A percentile compares a stretch with the other conserved stretches of the same genome.
Conservation (phyloP, 2,797 vertebrate species). For the Microhierax caerulescens region DNA sequence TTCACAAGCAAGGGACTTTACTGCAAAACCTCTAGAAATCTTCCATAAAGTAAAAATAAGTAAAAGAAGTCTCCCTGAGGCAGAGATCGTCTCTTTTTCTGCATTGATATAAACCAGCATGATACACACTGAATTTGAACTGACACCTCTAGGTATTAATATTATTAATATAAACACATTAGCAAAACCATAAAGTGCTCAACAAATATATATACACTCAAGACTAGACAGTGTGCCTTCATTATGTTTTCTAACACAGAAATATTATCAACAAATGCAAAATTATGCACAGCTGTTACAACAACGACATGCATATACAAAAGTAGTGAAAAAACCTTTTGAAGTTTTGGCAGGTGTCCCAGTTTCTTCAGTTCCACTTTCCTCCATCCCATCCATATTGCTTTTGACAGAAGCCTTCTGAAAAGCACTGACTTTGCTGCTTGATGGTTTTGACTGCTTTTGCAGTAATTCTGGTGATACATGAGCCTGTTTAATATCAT, state of each 20-base stretch:
- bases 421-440: not conserved
- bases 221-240: not conserved
- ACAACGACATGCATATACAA: not conserved
- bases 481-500: constrained; percentile 34
- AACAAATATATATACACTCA: not conserved
- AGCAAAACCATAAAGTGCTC: not conserved
- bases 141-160: not conserved
- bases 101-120: not conserved
- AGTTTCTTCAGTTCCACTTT: constrained; percentile 42
- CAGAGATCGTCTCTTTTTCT: not conserved
- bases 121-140: not conserved
- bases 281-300: not conserved
- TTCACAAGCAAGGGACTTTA: not conserved
- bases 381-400: not conserved
- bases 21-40: not conserved
- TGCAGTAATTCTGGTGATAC: constrained; percentile 26
- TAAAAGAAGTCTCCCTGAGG: not conserved
- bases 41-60: not conserved
- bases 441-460: not conserved
- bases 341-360: constrained; percentile 45
- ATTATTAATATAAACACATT: not conserved
- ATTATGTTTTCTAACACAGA: not conserved
- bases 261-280: not conserved
- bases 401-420: constrained; percentile 45
- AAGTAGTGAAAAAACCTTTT: constrained; percentile 56